phyloP scores from a whole-genome alignment of 2,888 invertebrate species.

The Synanthedon andrenaeformis region DNA sequence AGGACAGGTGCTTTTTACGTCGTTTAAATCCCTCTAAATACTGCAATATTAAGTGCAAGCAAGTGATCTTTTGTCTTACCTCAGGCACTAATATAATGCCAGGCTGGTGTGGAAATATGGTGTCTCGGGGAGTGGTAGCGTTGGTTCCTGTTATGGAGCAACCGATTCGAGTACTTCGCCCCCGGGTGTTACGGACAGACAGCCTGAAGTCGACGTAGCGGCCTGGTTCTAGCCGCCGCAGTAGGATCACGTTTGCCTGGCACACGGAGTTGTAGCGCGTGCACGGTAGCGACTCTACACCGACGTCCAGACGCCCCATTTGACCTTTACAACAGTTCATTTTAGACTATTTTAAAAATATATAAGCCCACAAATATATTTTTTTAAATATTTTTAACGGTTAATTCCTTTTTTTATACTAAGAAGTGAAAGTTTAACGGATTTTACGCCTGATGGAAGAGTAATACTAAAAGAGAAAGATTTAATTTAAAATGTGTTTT shows the following conservation, averaged over 20 bases:
- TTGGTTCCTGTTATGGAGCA: conserved; percentile 88
- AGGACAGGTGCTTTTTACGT: conserved; percentile 8
- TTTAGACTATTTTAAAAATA: not conserved
- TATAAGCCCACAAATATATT: not conserved
- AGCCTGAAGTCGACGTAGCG: conserved; percentile 85
- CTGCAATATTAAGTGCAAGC: not conserved
- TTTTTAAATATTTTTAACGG: not conserved
- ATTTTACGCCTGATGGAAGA: no score
- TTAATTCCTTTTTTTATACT: no score
- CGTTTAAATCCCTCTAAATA: not conserved
- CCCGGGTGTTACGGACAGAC: conserved; percentile 80
- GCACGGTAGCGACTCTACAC: conserved; percentile 85
- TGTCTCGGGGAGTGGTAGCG: conserved; percentile 84
- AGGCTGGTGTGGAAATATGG: conserved; percentile 85
- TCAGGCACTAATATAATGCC: conserved; percentile 81
- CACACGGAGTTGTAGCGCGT: conserved; percentile 89
- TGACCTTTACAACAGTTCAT: conserved; percentile 46
- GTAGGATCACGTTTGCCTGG: conserved; percentile 87
- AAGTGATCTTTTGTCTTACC: conserved; percentile 51
- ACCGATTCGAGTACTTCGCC: conserved; percentile 78
- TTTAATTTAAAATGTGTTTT: no score
- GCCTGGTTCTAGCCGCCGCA: conserved; percentile 81
- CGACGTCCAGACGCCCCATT: conserved; percentile 80
- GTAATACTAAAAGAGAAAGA: no score
- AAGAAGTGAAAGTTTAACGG: no score